Percentiles rank a stretch among this genome's conserved stretches.
phyloP scores from a whole-genome alignment of 2,113 vertebrate species.

The Chaetodon trifascialis region DNA sequence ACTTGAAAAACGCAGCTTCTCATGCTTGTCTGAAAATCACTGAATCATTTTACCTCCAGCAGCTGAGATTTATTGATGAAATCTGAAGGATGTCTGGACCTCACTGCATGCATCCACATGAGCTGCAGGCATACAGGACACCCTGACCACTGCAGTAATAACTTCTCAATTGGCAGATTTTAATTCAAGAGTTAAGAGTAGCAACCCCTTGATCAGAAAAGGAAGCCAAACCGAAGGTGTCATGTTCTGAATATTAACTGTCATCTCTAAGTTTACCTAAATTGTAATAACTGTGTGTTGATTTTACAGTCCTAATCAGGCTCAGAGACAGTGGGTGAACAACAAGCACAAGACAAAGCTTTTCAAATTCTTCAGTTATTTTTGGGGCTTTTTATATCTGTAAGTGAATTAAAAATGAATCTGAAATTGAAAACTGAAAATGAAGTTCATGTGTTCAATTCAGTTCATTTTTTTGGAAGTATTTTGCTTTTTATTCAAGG shows the following conservation, averaged over 20 bases:
- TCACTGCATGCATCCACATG: background rate
- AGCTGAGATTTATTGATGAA: background rate
- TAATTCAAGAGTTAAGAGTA: background rate
- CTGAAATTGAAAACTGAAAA: background rate
- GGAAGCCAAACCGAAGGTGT: background rate
- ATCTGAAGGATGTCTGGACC: background rate
- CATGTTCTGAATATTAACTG: too few relatives aligned
- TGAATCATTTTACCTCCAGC: background rate
- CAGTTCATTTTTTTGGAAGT: background rate
- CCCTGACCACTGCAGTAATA: too few relatives aligned
- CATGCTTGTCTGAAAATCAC: background rate
- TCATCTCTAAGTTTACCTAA: background rate
- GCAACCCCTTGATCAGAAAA: background rate
- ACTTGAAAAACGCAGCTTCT: slow-evolving; percentile 15
- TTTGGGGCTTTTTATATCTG: background rate
- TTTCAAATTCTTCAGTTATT: background rate
- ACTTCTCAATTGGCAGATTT: background rate
- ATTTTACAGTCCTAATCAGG: background rate
- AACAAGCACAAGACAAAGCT: background rate
- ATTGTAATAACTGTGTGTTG: background rate
- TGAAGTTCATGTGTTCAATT: background rate
- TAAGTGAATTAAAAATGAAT: background rate
- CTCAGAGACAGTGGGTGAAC: background rate
- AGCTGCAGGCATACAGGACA: background rate
- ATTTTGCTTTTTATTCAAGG: background rate